phyloP scores from a whole-genome alignment of 2,888 invertebrate species.

The Dicycla oo region DNA sequence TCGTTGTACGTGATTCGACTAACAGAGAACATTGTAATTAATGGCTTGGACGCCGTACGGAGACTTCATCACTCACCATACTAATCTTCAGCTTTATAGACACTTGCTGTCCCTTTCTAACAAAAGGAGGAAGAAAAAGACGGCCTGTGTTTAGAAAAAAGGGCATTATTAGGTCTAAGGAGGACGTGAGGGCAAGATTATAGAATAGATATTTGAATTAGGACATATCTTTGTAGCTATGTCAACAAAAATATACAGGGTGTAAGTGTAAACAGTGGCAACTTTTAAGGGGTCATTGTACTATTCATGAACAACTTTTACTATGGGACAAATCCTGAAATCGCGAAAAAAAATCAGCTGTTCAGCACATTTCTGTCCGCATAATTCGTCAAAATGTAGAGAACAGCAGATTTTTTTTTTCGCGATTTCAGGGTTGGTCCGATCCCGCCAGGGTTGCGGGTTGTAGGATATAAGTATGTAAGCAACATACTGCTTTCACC shows the following conservation, averaged over 20 bases:
- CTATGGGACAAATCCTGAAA: too few species aligned
- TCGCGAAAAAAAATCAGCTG: too few species aligned
- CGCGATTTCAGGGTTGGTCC: too few species aligned
- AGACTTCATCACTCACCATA: conserved; percentile 51
- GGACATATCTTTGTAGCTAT: neutral
- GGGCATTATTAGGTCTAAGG: conserved; percentile 13
- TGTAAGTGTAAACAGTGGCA: too few species aligned
- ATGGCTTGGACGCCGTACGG: conserved; percentile 61
- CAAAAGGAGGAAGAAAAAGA: conserved; percentile 5
- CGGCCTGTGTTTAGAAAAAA: conserved; percentile 29
- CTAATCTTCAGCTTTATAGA: conserved; percentile 59
- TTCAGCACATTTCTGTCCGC: too few species aligned
- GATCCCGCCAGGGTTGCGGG: too few species aligned
- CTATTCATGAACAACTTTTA: too few species aligned
- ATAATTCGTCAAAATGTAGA: too few species aligned
- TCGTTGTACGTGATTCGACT: conserved; percentile 67
- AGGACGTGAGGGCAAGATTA: neutral
- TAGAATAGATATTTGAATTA: neutral
- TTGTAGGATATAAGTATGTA: too few species aligned
- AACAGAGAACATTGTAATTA: conserved; percentile 65
- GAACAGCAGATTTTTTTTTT: too few species aligned
- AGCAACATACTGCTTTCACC: neutral
- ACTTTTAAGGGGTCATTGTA: too few species aligned
- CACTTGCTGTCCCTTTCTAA: conserved; percentile 23
- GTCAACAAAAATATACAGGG: neutral